These are phyloP conservation scores for Esperia sulphurella DNA, from an alignment of 2,888 invertebrate species.

Conservation along the genomic window DNA sequence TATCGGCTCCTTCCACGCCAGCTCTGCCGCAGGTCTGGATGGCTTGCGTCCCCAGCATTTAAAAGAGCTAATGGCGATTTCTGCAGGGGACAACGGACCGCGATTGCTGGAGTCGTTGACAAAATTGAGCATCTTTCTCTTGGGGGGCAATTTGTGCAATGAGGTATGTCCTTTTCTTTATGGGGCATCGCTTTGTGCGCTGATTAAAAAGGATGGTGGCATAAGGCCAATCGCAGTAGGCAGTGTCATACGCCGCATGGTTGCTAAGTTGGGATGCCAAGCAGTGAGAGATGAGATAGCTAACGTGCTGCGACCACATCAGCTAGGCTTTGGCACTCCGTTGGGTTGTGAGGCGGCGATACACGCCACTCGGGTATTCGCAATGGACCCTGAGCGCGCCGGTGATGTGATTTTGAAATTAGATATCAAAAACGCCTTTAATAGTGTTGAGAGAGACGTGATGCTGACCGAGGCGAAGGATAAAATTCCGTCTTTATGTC, in stretches of 20 bases:
- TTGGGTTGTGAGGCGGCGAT: too few species aligned
- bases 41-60: background rate
- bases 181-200: background rate
- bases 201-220: background rate
- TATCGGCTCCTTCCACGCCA: background rate
- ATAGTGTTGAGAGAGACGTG: conserved; percentile 1
- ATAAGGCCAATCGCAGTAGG: background rate
- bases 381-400: background rate
- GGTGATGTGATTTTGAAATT: background rate
- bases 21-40: conserved; percentile 2
- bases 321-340: conserved; percentile 1
- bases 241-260: background rate
- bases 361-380: too few species aligned
- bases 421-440: conserved; percentile 5
- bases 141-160: background rate
- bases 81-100: background rate
- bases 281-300: background rate
- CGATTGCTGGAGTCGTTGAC: background rate
- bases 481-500: background rate
- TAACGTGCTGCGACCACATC: background rate
- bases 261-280: conserved; percentile 1
- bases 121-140: background rate
- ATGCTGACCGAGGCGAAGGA: background rate
- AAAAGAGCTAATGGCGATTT: background rate
- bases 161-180: conserved; percentile 2